A percentile compares a stretch with the other conserved stretches of the same genome.
phyloP scores from a whole-genome alignment of 2,797 vertebrate genomes.

The Lindbergichthys nudifrons region DNA sequence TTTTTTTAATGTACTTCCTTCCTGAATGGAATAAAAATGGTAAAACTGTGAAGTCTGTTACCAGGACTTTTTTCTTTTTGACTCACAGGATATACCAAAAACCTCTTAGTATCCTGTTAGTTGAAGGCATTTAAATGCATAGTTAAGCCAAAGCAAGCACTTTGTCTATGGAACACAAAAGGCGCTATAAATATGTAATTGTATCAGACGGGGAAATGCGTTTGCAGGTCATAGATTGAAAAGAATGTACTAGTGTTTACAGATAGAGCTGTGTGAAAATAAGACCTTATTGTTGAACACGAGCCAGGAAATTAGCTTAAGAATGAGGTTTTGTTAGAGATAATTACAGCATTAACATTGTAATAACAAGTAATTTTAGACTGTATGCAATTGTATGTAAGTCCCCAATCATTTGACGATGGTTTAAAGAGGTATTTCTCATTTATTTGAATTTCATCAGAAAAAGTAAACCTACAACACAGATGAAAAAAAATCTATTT shows the following conservation, averaged over 20 bases:
- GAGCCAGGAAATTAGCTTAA: slow-evolving; percentile 3
- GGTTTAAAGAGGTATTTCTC: not conserved
- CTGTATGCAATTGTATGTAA: not conserved
- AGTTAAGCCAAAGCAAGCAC: slow-evolving; percentile 16
- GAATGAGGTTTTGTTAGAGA: not conserved
- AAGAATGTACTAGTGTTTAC: not conserved
- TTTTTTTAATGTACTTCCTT: not conserved
- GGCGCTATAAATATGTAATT: slow-evolving; percentile 40
- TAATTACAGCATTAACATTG: slow-evolving; percentile 3
- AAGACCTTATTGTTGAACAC: not conserved
- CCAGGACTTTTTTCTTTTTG: slow-evolving; percentile 15
- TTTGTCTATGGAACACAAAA: slow-evolving; percentile 6
- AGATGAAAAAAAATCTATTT: not conserved
- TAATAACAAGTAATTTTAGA: not conserved
- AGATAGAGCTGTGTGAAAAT: not conserved
- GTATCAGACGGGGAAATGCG: slow-evolving; percentile 7
- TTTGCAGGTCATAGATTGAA: not conserved
- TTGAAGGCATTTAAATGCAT: not conserved
- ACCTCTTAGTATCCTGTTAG: slow-evolving; percentile 31
- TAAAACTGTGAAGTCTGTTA: slow-evolving; percentile 2
- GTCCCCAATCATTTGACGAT: not conserved
- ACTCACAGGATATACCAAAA: slow-evolving; percentile 31
- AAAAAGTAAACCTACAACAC: not conserved
- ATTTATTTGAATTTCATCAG: not conserved
- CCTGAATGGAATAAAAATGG: not conserved